These are phyloP conservation scores for Hemaris fuciformis DNA, from an alignment of 2,888 invertebrate species.

Conservation along the genomic window DNA sequence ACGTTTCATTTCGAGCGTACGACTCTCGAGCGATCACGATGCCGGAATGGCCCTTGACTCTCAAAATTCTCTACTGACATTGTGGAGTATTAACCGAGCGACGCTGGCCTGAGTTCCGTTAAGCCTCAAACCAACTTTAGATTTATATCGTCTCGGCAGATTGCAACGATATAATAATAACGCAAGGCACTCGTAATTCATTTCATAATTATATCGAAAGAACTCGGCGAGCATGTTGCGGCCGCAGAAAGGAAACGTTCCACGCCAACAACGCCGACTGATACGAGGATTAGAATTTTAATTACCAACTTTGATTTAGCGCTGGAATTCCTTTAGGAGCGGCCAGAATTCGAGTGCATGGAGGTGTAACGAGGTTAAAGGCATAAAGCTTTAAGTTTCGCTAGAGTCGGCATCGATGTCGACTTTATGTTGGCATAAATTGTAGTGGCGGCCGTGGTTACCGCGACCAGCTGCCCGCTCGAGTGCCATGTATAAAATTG, in stretches of 20 bases:
- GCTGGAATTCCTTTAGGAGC: conserved; percentile 40
- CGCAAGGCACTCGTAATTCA: not conserved
- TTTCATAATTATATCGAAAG: conserved; percentile 7
- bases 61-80: conserved; percentile 77
- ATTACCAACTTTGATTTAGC: conserved; percentile 48
- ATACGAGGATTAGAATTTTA: conserved; percentile 38
- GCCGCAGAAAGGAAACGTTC: conserved; percentile 6
- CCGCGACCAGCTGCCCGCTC: conserved; percentile 27
- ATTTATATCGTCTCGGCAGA: conserved; percentile 41
- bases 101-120: conserved; percentile 56
- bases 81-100: conserved; percentile 68
- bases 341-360: conserved; percentile 28
- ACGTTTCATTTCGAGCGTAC: conserved; percentile 82
- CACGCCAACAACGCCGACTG: conserved; percentile 19
- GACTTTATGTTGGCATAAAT: conserved; percentile 64
- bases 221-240: conserved; percentile 5
- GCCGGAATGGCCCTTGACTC: conserved; percentile 80
- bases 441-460: conserved; percentile 50
- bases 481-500: conserved; percentile 51
- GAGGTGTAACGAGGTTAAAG: conserved; percentile 41
- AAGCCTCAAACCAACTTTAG: conserved; percentile 59
- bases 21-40: conserved; percentile 79
- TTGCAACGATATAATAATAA: conserved; percentile 14
- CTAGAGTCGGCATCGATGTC: conserved; percentile 31
- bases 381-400: conserved; percentile 44